These are phyloP conservation scores for Mastigias papua DNA, from an alignment of 30 jellyfish, hydroid and myxozoan genomes.

Conservation along the genomic window DNA sequence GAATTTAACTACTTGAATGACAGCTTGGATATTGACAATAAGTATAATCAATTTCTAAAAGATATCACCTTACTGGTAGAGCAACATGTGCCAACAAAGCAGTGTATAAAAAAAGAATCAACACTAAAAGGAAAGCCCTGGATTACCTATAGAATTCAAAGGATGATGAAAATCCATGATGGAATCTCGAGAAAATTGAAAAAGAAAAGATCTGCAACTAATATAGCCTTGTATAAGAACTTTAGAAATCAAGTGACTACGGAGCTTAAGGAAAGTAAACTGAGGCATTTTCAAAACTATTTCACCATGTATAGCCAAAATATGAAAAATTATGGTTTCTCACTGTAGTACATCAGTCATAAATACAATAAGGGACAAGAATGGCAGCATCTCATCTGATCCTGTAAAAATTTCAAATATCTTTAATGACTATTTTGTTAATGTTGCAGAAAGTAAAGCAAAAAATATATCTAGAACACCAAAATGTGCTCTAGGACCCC, in stretches of 20 bases:
- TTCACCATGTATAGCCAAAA: not conserved
- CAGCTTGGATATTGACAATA: not conserved
- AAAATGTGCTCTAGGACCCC: constrained; percentile 1
- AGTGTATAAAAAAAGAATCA: not conserved
- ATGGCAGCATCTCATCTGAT: constrained; percentile 1
- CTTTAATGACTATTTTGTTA: constrained; percentile 1
- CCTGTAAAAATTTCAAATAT: not conserved
- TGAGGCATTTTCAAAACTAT: not conserved
- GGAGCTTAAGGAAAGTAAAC: not conserved
- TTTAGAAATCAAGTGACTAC: not conserved
- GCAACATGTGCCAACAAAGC: constrained; percentile 16
- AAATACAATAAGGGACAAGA: not conserved
- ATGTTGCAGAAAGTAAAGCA: not conserved
- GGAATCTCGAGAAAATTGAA: not conserved
- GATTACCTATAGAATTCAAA: constrained; percentile 1
- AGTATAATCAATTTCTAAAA: constrained; percentile 3
- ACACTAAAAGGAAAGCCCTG: not conserved
- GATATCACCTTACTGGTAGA: constrained; percentile 2
- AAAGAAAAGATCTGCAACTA: not conserved
- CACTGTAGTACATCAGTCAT: constrained; percentile 1
- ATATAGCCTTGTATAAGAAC: not conserved
- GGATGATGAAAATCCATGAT: not conserved
- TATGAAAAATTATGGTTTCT: not conserved
- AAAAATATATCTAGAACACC: not conserved
- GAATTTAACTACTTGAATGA: not conserved